Evolutionary conservation across 2,797 vertebrate species (phyloP).

Genomic region (Gymnothorax javanicus): DNA sequence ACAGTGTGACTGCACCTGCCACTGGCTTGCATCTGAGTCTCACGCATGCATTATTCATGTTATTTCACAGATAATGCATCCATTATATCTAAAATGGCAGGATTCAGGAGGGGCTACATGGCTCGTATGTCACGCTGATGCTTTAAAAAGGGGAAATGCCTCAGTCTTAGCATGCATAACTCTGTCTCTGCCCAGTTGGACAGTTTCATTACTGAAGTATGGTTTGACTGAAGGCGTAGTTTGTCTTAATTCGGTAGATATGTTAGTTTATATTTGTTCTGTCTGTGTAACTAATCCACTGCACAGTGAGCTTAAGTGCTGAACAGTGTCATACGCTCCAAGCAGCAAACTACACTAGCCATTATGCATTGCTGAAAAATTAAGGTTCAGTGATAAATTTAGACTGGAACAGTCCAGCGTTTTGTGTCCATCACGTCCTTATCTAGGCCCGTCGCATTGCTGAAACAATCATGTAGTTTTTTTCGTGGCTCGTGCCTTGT

Average conservation of each 20-base stretch:
- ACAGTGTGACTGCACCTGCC: constrained; percentile 24
- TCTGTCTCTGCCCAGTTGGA: not conserved
- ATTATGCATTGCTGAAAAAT: not conserved
- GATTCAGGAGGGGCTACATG: not conserved
- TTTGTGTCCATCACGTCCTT: not conserved
- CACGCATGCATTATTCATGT: constrained; percentile 30
- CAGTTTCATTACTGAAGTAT: not conserved
- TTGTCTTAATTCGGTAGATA: not conserved
- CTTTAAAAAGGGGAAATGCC: not conserved
- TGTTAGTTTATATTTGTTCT: not conserved
- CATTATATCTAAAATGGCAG: constrained; percentile 20
- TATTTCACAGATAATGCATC: not conserved
- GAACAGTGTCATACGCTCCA: not conserved
- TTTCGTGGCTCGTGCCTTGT: not conserved
- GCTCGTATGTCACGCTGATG: not conserved
- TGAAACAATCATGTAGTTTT: not conserved
- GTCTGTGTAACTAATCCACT: not conserved
- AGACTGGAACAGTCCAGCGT: not conserved
- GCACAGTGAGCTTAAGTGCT: not conserved
- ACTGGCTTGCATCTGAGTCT: not conserved
- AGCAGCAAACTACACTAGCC: not conserved
- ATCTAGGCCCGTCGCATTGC: not conserved
- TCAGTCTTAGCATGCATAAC: not conserved
- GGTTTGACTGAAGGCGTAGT: not conserved
- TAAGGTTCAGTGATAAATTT: not conserved